Evolutionary conservation across 2,797 vertebrate species (phyloP).

Genomic region (Cuniculus paca): DNA sequence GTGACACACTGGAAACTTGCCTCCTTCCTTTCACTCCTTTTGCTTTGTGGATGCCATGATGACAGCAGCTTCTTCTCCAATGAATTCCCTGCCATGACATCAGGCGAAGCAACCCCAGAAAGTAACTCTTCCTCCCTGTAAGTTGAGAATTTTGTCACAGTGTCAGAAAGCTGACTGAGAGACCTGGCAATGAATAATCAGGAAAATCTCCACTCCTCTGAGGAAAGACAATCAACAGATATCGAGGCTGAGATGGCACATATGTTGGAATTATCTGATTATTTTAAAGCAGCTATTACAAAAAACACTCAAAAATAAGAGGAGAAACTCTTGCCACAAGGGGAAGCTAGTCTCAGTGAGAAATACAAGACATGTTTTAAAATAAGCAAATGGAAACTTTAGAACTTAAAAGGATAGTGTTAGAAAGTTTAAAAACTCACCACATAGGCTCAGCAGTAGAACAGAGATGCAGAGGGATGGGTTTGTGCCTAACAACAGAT

Average conservation of each 20-base stretch:
- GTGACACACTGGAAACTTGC: background rate
- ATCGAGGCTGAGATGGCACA: background rate
- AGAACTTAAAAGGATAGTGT: slow-evolving; percentile 22
- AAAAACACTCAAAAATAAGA: background rate
- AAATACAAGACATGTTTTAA: background rate
- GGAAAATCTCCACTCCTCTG: background rate
- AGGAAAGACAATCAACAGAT: background rate
- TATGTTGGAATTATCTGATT: background rate
- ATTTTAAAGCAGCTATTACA: slow-evolving; percentile 42
- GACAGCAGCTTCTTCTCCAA: no score
- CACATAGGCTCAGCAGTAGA: background rate
- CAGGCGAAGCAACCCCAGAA: background rate
- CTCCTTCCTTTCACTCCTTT: background rate
- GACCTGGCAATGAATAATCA: background rate
- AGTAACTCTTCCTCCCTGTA: background rate
- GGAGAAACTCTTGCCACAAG: slow-evolving; percentile 15
- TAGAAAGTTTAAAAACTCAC: background rate
- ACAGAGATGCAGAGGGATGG: background rate
- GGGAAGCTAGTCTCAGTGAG: slow-evolving; percentile 9
- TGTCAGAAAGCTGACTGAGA: background rate
- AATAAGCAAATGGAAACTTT: background rate
- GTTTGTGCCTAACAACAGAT: background rate
- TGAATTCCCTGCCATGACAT: background rate
- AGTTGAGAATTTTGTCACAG: background rate
- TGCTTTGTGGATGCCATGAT: background rate